A percentile compares a stretch with the other conserved stretches of the same genome.
Evolutionary conservation across 2,797 vertebrate genomes (phyloP).

Genomic region (Chaetophractus vellerosus): DNA sequence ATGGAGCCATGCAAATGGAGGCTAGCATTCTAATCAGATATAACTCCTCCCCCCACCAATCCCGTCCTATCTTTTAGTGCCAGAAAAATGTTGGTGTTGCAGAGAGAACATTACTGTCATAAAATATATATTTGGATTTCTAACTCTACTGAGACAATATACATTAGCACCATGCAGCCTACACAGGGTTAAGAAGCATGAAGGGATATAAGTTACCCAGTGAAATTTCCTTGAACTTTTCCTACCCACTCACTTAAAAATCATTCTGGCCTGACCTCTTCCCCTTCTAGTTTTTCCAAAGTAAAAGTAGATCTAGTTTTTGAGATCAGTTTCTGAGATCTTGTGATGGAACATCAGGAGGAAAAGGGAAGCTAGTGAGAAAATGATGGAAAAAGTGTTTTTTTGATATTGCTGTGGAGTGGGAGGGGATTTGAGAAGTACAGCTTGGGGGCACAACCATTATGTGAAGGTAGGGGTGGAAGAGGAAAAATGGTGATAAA

Average conservation of each 20-base stretch:
- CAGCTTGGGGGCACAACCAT: neutral
- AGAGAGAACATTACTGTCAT: neutral
- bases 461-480: neutral
- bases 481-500: neutral
- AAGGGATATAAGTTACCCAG: neutral
- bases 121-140: neutral
- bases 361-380: neutral
- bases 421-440: neutral
- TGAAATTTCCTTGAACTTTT: slow-evolving; percentile 49
- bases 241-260: neutral
- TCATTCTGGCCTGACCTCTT: neutral
- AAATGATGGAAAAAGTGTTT: neutral
- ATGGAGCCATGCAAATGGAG: neutral
- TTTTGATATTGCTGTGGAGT: neutral
- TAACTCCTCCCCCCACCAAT: neutral
- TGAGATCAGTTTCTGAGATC: neutral
- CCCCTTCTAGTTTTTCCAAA: neutral
- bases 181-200: neutral
- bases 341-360: neutral
- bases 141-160: neutral
- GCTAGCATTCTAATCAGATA: neutral
- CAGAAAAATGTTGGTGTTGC: slow-evolving; percentile 27
- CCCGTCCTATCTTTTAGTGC: neutral
- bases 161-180: neutral
- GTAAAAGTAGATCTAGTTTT: neutral